Conservation (phyloP, 2,888 invertebrate species). For the Drosophila setosimentum region DNA sequence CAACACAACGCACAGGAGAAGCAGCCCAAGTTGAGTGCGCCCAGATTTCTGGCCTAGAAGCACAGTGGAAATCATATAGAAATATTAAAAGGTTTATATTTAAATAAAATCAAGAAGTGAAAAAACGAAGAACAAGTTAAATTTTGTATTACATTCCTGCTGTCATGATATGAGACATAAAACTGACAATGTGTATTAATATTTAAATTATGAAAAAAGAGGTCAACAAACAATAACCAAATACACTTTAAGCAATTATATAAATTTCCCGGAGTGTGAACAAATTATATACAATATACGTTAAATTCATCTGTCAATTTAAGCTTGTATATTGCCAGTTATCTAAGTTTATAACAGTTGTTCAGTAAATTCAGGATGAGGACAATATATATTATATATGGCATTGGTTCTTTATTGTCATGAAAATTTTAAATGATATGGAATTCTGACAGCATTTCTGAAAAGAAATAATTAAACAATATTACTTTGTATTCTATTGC, state of each 20-base stretch:
- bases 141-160: background rate
- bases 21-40: constrained; percentile 35
- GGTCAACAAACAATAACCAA: background rate
- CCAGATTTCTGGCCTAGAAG: constrained; percentile 8
- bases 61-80: constrained; percentile 37
- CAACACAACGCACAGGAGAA: constrained; percentile 32
- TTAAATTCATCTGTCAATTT: background rate
- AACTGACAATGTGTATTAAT: too few relatives aligned
- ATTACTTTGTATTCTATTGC: too few relatives aligned
- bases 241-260: background rate
- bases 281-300: background rate
- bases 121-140: background rate
- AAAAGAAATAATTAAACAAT: background rate
- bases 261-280: background rate
- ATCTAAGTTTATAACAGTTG: background rate
- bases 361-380: background rate
- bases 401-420: too few relatives aligned
- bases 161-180: background rate
- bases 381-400: background rate
- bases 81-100: background rate
- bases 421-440: background rate
- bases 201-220: too few relatives aligned
- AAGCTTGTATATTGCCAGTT: background rate
- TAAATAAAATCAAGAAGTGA: background rate
- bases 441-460: background rate